Conservation (phyloP, 2,888 invertebrate species). For the Drosophila lacicola region DNA sequence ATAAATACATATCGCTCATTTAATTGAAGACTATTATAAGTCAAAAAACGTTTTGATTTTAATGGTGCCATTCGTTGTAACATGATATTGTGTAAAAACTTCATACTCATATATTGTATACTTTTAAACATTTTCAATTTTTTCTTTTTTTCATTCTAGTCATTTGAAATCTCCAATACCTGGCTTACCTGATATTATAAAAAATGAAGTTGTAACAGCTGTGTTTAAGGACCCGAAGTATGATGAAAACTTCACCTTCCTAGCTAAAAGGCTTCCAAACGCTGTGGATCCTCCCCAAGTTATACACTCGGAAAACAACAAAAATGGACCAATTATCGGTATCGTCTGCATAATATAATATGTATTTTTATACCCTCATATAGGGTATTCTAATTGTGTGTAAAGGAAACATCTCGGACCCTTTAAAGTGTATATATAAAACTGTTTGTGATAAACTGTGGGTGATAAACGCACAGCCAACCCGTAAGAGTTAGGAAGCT, state of each 20-base stretch:
- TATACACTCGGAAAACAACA: conserved; percentile 91
- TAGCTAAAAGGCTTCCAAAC: conserved; percentile 89
- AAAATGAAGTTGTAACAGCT: conserved; percentile 88
- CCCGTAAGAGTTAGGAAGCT: too few relatives aligned
- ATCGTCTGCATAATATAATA: conserved; percentile 49
- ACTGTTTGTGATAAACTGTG: too few relatives aligned
- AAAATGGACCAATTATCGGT: conserved; percentile 91
- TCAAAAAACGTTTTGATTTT: too few relatives aligned
- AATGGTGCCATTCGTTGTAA: too few relatives aligned
- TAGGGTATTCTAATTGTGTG: neutral
- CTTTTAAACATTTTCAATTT: neutral
- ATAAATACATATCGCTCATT: too few relatives aligned
- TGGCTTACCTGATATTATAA: conserved; percentile 88
- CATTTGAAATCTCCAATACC: conserved; percentile 90
- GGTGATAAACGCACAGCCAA: too few relatives aligned
- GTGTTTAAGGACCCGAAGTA: conserved; percentile 93
- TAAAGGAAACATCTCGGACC: too few relatives aligned
- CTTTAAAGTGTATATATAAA: too few relatives aligned
- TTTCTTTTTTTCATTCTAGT: conserved; percentile 68
- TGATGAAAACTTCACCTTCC: conserved; percentile 90
- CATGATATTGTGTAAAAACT: neutral
- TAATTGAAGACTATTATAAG: too few relatives aligned
- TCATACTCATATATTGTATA: neutral
- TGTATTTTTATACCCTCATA: neutral
- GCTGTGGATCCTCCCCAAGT: conserved; percentile 91